A percentile compares a stretch with the other conserved stretches of the same genome.
Conservation (phyloP, 2,113 vertebrate species). For the Nothoprocta perdicaria region DNA sequence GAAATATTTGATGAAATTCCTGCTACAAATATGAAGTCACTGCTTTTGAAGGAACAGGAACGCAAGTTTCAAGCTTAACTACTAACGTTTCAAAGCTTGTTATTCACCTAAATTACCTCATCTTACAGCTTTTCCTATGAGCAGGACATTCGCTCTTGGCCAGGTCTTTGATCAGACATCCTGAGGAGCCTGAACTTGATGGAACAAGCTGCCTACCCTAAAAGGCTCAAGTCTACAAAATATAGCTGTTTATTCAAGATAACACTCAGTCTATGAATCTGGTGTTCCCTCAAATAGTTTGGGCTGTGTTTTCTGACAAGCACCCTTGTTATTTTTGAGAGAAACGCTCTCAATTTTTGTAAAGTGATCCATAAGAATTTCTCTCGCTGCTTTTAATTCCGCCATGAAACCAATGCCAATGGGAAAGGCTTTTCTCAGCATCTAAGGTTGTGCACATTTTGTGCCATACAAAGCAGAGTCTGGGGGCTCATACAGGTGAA, state of each 20-base stretch:
- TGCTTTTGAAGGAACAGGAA: not conserved
- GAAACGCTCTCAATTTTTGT: not conserved
- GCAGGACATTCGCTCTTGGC: not conserved
- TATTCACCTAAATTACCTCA: not conserved
- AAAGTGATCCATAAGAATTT: accelerated
- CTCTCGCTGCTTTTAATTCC: not conserved
- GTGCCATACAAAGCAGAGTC: not conserved
- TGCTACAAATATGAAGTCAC: not conserved
- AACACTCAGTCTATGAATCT: not conserved
- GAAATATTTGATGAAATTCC: not conserved
- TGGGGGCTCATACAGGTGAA: not conserved
- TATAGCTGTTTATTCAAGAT: not conserved
- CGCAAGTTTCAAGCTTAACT: not conserved
- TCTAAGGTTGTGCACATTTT: not conserved
- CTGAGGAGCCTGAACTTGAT: not conserved
- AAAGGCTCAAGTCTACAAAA: not conserved
- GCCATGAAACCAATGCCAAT: not conserved
- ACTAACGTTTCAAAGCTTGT: not conserved
- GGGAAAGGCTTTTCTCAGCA: not conserved
- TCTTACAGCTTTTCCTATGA: not conserved
- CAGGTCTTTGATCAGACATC: not conserved
- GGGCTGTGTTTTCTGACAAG: not conserved
- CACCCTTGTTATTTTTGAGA: not conserved
- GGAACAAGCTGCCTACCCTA: not conserved
- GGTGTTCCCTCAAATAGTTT: not conserved